Base-by-base conservation (phyloP, 2,797 vertebrate species). In the Salmo trutta region DNA sequence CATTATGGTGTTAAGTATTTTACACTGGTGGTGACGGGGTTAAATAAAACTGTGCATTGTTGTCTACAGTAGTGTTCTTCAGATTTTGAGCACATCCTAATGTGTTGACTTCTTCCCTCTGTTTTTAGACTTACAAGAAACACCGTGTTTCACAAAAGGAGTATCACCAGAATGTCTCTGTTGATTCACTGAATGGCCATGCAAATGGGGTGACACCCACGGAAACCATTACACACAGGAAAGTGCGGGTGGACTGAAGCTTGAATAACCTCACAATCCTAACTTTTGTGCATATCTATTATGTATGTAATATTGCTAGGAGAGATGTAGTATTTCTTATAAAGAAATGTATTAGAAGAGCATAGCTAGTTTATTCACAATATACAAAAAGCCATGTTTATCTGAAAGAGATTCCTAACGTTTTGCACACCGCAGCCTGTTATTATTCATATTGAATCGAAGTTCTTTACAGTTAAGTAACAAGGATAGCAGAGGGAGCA, bases 41-140 rank as follows among this genome's bases (percentile, higher is more conserved):
- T 47, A 47, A 47, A 47, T 70, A 51, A 5, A 12, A 51, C 12
- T 8, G n/a, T 16, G 19, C 19, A 5, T n/a, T 62, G 17, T 41
- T 19, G 17, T 8, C 7, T 4, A 4, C 12, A 29, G 6, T 29
- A 47, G 41, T 47, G 41, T 47, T 19, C 41, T 69, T 19, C 68
- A 47, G 14, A 17, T 47, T 3, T 19, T 19, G 7, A n/a, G 31
- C n/a, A 21, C 2, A 31, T 70, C 16, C 7, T 36, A 36, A 51
- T 70, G 68, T 24, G 7, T 70, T n/a, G 3, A 29, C 66, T 36
- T 16, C 27, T 6, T 81, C 74, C 75, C 19, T 41, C 66, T 65
- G 71, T 19, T 81, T 89, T 80, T 85, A 99, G 98, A 97, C 98
- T 19, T 99, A 99, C 91, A 97, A 96, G 88, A 97, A 95, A 92